phyloP scores from a whole-genome alignment of 2,888 invertebrate species.

The Agrilus cyanescens region DNA sequence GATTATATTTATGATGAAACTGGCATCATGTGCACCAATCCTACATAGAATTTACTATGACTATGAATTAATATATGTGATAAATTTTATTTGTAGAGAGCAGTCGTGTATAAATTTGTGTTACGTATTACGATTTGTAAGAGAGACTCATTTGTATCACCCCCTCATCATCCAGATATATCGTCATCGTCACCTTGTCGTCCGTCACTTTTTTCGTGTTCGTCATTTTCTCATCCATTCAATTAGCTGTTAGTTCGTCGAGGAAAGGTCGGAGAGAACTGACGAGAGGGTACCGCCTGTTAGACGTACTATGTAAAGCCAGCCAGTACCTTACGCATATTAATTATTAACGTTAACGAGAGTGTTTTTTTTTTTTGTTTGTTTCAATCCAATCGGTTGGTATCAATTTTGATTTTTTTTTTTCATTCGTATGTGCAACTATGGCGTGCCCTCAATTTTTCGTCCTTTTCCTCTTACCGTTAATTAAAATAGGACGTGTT shows the following conservation, averaged over 20 bases:
- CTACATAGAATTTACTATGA: conserved; percentile 32
- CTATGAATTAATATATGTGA: conserved; percentile 35
- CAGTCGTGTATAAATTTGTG: conserved; percentile 34
- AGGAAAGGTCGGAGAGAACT: conserved; percentile 34
- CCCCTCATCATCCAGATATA: conserved; percentile 13
- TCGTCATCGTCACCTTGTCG: conserved; percentile 16
- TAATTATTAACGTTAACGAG: neutral
- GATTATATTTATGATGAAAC: conserved; percentile 23
- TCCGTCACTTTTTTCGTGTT: conserved; percentile 19
- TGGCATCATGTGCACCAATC: conserved; percentile 37
- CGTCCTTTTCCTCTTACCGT: too few species aligned
- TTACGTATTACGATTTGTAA: conserved; percentile 38
- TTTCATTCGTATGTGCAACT: too few species aligned
- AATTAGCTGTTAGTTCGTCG: conserved; percentile 26
- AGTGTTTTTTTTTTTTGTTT: conserved; percentile 3
- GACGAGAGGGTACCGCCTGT: conserved; percentile 30
- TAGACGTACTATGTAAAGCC: conserved; percentile 23
- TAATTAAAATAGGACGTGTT: conserved; percentile 26
- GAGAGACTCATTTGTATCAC: conserved; percentile 24
- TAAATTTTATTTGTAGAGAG: conserved; percentile 39
- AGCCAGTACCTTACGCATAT: conserved; percentile 3
- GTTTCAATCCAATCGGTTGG: neutral
- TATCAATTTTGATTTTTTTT: too few species aligned
- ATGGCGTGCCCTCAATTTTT: too few species aligned
- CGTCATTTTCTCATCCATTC: conserved; percentile 18